phyloP scores from a whole-genome alignment of 2,888 invertebrate species.

The Biston betularia region DNA sequence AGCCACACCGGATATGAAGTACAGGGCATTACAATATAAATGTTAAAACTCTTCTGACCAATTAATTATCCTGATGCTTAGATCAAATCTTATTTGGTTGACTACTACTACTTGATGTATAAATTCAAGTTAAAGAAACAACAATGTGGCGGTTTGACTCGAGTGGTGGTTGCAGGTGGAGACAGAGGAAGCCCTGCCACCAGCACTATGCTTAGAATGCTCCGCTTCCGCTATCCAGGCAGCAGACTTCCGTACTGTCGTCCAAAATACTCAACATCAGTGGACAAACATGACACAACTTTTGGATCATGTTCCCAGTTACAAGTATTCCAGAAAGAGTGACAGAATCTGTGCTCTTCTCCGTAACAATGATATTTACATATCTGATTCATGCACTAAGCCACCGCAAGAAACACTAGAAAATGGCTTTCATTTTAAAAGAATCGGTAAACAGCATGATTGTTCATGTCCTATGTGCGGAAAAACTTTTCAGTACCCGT shows the following conservation, averaged over 20 bases:
- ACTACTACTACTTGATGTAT: too few species aligned
- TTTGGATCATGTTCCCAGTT: slow-evolving; percentile 55
- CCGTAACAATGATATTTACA: slow-evolving; percentile 53
- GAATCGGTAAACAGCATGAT: slow-evolving; percentile 39
- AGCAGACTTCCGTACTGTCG: slow-evolving; percentile 66
- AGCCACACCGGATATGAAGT: too few species aligned
- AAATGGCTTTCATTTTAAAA: slow-evolving; percentile 37
- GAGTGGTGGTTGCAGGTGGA: slow-evolving; percentile 77
- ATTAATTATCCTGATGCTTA: too few species aligned
- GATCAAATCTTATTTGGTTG: too few species aligned
- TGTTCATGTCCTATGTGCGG: slow-evolving; percentile 69
- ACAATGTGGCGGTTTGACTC: slow-evolving; percentile 71
- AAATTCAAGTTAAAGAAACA: slow-evolving; percentile 1
- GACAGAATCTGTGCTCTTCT: slow-evolving; percentile 57
- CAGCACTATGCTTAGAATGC: slow-evolving; percentile 70
- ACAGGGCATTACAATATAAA: too few species aligned
- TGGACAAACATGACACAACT: slow-evolving; percentile 65
- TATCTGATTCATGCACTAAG: slow-evolving; percentile 48
- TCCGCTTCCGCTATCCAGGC: slow-evolving; percentile 62
- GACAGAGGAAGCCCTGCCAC: slow-evolving; percentile 67
- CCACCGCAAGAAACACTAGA: slow-evolving; percentile 10
- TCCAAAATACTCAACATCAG: slow-evolving; percentile 56
- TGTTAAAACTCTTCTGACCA: too few species aligned
- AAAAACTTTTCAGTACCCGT: slow-evolving; percentile 62
- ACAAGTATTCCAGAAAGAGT: slow-evolving; percentile 27